phyloP scores from a whole-genome alignment of 1,140 invertebrate genomes.

The Drosophila paulistorum region DNA sequence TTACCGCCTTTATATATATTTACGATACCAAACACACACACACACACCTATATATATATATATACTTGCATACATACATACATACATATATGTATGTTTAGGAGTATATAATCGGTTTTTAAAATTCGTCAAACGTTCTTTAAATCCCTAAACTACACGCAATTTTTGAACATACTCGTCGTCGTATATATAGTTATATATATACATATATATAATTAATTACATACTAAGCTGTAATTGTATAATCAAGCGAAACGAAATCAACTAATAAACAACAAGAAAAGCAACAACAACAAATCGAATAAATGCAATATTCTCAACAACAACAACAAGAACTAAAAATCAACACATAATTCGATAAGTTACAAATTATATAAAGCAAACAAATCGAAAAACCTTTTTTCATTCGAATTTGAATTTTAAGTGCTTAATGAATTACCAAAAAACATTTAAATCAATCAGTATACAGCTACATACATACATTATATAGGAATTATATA shows the following conservation, averaged over 20 bases:
- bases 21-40: constrained; percentile 1
- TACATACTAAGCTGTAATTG: constrained; percentile 41
- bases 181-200: constrained; percentile 35
- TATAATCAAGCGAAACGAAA: constrained; percentile 53
- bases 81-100: constrained; percentile 9
- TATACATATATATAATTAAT: constrained; percentile 45
- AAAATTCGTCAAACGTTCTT: constrained; percentile 65
- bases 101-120: constrained; percentile 65
- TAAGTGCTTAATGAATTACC: constrained; percentile 44
- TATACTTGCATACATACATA: neutral
- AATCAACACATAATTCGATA: constrained; percentile 13
- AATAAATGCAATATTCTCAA: constrained; percentile 61
- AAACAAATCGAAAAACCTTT: constrained; percentile 27
- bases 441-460: constrained; percentile 9
- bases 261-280: constrained; percentile 20
- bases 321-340: constrained; percentile 37
- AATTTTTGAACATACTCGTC: constrained; percentile 61
- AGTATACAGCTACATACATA: constrained; percentile 29
- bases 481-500: too few relatives aligned
- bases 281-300: constrained; percentile 13
- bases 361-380: constrained; percentile 44
- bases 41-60: neutral
- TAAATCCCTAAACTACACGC: constrained; percentile 45
- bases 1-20: constrained; percentile 70
- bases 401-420: constrained; percentile 65